Base-by-base conservation (phyloP, 2,113 vertebrate genomes). In the Amblyopsis rosae region DNA sequence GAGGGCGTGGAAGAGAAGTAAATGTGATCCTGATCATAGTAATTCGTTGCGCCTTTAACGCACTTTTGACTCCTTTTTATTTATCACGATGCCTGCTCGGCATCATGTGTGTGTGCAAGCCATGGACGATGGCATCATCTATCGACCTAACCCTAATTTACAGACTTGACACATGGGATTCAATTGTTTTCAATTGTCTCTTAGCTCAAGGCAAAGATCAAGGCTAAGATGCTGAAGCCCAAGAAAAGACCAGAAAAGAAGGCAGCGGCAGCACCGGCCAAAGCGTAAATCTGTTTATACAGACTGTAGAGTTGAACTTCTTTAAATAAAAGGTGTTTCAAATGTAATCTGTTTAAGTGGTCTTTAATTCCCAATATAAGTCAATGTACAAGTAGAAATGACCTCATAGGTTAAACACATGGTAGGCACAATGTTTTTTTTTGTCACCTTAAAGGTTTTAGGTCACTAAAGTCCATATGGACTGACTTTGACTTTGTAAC, bases 211-310 rank as follows among this genome's bases (percentile, higher is more conserved):
- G 35, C 35, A 6, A 41, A 41, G 35, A 8, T 91, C 73, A 92
- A 92, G 88, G 91, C 88, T 33, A 93, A 93, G 86, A 88, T 92
- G 87, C 84, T 93, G 86, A 93, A 93, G 49, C 76, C 92, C 81
- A 93, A 92, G 90, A 92, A 84, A 77, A 91, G 83, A 81, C 87
- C 77, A 49, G 59, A 49, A 33, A 58, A 58, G 26, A 35, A 35
- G 26, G 60, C 55, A 32, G 45, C 58, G 16, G 50, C 69, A 11
- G 65, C 70, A 59, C 58, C 62, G 19, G 41, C 80, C 48, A 85
- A 81, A 70, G 87, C 88, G 65, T 93, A 91, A 84, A 85, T 55
- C 15, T 73, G 17, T 60, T 56, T 51, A 60, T 56, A 55, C 62
- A 77, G 72, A 87, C 79, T 77, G 60, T 84, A 78, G 81, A 80